These are phyloP conservation scores for Stictonetta naevosa DNA, from an alignment of 2,113 vertebrate species.

Conservation along the genomic window DNA sequence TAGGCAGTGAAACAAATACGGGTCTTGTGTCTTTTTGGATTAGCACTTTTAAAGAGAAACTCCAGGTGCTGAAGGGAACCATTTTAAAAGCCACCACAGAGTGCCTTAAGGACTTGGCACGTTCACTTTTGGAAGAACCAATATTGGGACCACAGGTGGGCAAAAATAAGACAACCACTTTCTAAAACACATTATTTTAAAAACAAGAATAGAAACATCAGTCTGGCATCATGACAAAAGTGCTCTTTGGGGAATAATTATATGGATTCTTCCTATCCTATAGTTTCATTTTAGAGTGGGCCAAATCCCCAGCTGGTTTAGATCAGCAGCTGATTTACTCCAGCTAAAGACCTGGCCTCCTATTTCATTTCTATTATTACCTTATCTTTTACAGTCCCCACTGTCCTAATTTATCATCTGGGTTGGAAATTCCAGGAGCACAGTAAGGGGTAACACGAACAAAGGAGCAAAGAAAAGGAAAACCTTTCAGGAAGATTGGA, in stretches of 20 bases:
- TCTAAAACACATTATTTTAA: slow-evolving; percentile 64
- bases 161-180: slow-evolving; percentile 67
- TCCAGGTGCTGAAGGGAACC: slow-evolving; percentile 54
- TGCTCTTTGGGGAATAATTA: slow-evolving; percentile 64
- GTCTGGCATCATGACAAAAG: slow-evolving; percentile 65
- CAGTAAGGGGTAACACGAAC: slow-evolving; percentile 4
- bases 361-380: slow-evolving; percentile 71
- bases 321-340: slow-evolving; percentile 69
- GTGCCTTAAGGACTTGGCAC: slow-evolving; percentile 56
- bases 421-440: slow-evolving; percentile 19
- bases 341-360: slow-evolving; percentile 63
- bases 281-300: slow-evolving; percentile 65
- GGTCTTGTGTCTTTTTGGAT: slow-evolving; percentile 6
- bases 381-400: slow-evolving; percentile 65
- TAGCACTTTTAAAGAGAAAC: slow-evolving; percentile 33
- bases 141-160: slow-evolving; percentile 63
- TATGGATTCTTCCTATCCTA: slow-evolving; percentile 62
- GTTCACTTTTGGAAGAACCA: slow-evolving; percentile 43
- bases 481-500: background rate
- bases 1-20: background rate
- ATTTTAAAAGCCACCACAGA: slow-evolving; percentile 23
- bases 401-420: slow-evolving; percentile 59
- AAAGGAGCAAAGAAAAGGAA: slow-evolving; percentile 28
- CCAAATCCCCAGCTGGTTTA: slow-evolving; percentile 69
- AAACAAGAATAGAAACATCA: slow-evolving; percentile 71